Evolutionary conservation across 2,888 invertebrate genomes (phyloP).

Genomic region (Calephelis perditalis): DNA sequence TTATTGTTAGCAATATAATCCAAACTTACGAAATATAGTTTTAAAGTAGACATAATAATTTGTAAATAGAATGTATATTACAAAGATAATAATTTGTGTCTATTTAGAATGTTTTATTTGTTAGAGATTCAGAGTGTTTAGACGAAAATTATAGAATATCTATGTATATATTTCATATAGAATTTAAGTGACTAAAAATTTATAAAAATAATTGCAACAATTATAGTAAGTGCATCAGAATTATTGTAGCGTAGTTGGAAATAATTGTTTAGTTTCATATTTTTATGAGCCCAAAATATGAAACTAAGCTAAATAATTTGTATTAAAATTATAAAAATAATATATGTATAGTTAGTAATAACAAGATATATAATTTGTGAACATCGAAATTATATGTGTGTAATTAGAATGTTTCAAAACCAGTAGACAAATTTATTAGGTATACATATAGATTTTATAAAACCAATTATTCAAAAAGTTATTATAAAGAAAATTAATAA

Average conservation of each 20-base stretch:
- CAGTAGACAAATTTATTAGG: no score
- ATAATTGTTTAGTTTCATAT: constrained; percentile 1
- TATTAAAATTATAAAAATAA: background rate
- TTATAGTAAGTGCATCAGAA: background rate
- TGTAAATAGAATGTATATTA: constrained; percentile 20
- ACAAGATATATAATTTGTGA: background rate
- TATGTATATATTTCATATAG: background rate
- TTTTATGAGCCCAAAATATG: constrained; percentile 10
- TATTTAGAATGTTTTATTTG: background rate
- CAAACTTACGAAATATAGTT: background rate
- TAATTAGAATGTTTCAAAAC: background rate
- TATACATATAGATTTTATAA: no score
- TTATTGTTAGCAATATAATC: background rate
- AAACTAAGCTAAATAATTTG: background rate
- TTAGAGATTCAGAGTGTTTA: background rate
- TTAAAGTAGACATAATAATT: background rate
- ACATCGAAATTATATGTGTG: background rate
- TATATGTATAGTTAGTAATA: constrained; percentile 1
- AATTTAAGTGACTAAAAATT: background rate
- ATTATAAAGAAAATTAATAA: no score
- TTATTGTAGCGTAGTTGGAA: background rate
- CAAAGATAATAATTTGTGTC: background rate
- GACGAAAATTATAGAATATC: background rate
- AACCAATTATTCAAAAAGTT: no score
- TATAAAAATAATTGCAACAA: background rate